Percentiles rank a stretch among this genome's conserved stretches.
Conservation (phyloP, 2,113 vertebrate species). For the Bubalus kerabau region DNA sequence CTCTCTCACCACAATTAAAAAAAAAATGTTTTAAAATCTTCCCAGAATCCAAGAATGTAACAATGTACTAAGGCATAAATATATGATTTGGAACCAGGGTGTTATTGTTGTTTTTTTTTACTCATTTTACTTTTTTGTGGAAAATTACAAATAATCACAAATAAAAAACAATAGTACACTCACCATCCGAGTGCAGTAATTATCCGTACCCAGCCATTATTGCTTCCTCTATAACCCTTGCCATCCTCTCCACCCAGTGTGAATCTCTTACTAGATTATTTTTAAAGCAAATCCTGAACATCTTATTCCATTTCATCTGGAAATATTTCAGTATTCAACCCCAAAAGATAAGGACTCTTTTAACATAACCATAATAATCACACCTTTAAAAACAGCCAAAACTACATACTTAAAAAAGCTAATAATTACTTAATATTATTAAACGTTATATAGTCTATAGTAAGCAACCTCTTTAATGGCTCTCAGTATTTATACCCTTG, state of each 20-base stretch:
- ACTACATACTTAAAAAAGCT: not conserved
- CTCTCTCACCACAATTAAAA: not conserved
- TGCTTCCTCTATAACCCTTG: not conserved
- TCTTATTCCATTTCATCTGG: not conserved
- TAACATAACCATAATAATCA: not conserved
- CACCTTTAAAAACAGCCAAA: not conserved
- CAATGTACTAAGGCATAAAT: not conserved
- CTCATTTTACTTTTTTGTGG: not conserved
- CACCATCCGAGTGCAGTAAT: not conserved
- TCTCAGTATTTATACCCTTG: not conserved
- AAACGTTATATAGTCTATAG: not conserved
- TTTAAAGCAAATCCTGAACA: not conserved
- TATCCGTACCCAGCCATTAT: not conserved
- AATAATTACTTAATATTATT: not conserved
- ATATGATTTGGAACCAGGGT: not conserved
- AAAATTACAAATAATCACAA: not conserved
- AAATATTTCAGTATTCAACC: not conserved
- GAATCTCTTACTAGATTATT: not conserved
- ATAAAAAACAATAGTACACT: not conserved
- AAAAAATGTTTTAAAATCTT: not conserved
- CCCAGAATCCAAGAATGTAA: not conserved
- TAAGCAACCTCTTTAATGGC: not conserved
- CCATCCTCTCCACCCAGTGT: not conserved
- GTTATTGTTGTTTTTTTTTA: not conserved
- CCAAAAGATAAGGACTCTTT: not conserved